Evolutionary conservation across 2,797 vertebrate species (phyloP), one percentile per base, ranked within the genome.

Genomic region (Siniperca undulata): DNA sequence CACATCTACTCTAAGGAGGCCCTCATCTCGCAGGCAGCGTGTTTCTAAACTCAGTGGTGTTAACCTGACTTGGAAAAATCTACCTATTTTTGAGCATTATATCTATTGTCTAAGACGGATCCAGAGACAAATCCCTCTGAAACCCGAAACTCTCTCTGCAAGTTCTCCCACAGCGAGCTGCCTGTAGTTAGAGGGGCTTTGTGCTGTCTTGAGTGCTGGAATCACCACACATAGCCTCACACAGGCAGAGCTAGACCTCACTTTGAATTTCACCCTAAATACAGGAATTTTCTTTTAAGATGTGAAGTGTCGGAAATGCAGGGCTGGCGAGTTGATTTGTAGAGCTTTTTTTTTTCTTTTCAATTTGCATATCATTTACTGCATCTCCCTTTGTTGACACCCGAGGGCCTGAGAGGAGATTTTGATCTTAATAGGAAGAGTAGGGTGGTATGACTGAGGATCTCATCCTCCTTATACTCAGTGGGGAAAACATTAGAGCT

Each of bases 281-380:
- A 87, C 89, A 80, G 91, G 90, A 93, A 93, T 94, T 84, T 92
- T 88, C 92, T 92, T 92, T 93, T 89, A 91, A 93, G 92, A 94
- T 91, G 89, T 93, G 88, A 93, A 93, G 88, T 94, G 91, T 92
- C 91, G 92, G 93, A 93, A 94, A 92, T 85, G 88, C 92, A 80
- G 86, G 92, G 90, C 90, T 81, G 92, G 93, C 89, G 89, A 95
- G 92, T 93, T 92, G 93, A 95, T 95, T 95, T 94, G 93, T 93
- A 73, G 88, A 88, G 89, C 82, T 85, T 78, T 82, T 85, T 94
- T 89, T 88, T 89, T 88, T 81, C 24, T 88, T 90, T 94, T 93
- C 89, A 94, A 95, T 96, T 96, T 96, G 94, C 96, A 96, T 97
- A 97, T 97, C 95, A 95, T 96, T 96, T 96, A 94, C 94, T 95